Percentiles rank a stretch among this genome's conserved stretches.
Conservation (phyloP, 2,113 vertebrate genomes). For the Garra rufa region DNA sequence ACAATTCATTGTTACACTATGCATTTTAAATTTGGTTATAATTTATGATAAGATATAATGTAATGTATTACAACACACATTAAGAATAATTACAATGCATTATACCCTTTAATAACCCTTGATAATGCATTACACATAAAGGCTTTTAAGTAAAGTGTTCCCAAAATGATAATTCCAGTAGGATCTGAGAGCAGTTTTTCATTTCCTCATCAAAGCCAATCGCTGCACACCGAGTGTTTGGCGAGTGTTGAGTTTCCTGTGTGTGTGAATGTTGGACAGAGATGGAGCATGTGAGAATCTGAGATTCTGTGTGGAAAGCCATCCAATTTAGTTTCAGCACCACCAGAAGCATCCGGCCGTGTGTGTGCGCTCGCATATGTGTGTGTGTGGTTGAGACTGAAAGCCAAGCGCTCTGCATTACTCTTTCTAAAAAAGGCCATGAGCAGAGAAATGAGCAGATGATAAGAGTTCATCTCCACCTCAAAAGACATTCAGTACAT, state of each 20-base stretch:
- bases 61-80: too few species aligned
- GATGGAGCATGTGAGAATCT: background rate
- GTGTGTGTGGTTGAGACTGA: background rate
- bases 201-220: background rate
- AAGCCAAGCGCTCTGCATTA: background rate
- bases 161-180: background rate
- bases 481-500: background rate
- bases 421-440: background rate
- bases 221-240: background rate
- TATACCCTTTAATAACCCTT: too few species aligned
- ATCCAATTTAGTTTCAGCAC: conserved; percentile 4
- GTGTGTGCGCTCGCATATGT: background rate
- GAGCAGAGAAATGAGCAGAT: background rate
- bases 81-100: too few species aligned
- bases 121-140: too few species aligned
- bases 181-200: background rate
- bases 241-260: background rate
- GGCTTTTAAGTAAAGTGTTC: too few species aligned
- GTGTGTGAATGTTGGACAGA: background rate
- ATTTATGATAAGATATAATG: too few species aligned
- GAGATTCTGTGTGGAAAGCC: background rate
- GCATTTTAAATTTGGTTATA: too few species aligned
- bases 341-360: background rate
- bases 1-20: too few species aligned
- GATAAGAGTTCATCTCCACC: background rate